Percentiles rank a stretch among this genome's conserved stretches.
phyloP scores from a whole-genome alignment of 2,888 invertebrate species.

The Drosophila macrospina region DNA sequence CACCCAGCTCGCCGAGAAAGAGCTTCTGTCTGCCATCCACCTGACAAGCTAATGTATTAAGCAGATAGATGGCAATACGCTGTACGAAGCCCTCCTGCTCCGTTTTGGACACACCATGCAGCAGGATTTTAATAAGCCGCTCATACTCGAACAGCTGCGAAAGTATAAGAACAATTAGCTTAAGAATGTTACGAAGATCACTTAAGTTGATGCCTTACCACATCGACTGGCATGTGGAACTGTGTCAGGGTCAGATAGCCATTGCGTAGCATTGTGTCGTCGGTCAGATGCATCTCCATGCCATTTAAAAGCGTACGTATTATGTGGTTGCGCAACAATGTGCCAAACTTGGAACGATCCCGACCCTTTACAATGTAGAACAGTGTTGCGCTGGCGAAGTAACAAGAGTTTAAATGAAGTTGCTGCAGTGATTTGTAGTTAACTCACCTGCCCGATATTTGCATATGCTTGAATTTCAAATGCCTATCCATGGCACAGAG shows the following conservation, averaged over 20 bases:
- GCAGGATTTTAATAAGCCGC: constrained; percentile 92
- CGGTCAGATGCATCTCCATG: constrained; percentile 93
- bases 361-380: constrained; percentile 97
- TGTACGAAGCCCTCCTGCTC: constrained; percentile 97
- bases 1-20: constrained; percentile 95
- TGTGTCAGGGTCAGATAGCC: constrained; percentile 97
- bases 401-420: not conserved
- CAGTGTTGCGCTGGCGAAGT: constrained; percentile 91
- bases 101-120: constrained; percentile 92
- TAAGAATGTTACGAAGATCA: not conserved
- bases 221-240: constrained; percentile 97
- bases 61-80: constrained; percentile 96
- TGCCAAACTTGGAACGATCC: constrained; percentile 90
- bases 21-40: constrained; percentile 97
- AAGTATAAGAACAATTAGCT: not conserved
- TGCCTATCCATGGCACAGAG: constrained; percentile 96
- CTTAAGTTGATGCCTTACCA: constrained; percentile 87
- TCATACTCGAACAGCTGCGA: constrained; percentile 95
- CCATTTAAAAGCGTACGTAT: constrained; percentile 94
- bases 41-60: constrained; percentile 98
- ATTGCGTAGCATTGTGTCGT: constrained; percentile 98
- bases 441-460: constrained; percentile 94
- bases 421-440: not conserved
- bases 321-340: constrained; percentile 91
- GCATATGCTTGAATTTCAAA: constrained; percentile 94